Evolutionary conservation across 35 echinoderm and acorn worm genomes (phyloP), one percentile per base, ranked within the genome.

Genomic region (Amphiura filiformis): DNA sequence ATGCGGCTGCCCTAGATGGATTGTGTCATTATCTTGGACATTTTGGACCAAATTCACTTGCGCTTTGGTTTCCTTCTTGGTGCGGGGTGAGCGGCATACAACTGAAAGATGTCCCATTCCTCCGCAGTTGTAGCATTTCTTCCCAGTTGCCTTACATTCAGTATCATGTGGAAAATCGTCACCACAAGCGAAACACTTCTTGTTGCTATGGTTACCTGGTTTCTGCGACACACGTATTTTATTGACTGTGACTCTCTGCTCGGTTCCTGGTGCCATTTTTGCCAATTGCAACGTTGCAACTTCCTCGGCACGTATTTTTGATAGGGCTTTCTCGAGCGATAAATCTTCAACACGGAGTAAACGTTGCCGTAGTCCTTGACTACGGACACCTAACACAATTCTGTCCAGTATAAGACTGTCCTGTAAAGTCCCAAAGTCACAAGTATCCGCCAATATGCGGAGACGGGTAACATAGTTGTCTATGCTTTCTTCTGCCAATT

Each of bases 401-500:
- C 83, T 22, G 42, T 86, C 87, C 34, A 75, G 23, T 20, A 89
- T 93, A 0, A 91, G 57, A 12, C 26, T 44, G 1, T 91, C 65
- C 36, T 81, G 88, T 39, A 95, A 78, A 20, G 39, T 52, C 12
- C 82, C 86, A 89, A 89, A 92, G 32, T 95, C 83, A 52, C 90
- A 96, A 17, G 89, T 89, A 3, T 86, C 78, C 1, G 89, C 86
- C 11, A 89, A 42, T 22, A 42, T 65, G 23, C 83, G 39, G 32
- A 95, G 49, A 14, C 76, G 80, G 26, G 87, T 88, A 0, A 86
- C 49, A 35, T 80, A 90, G 2, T 76, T 23, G 82, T 94, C 92
- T n/a, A 94, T 65, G 9, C 22, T 88, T 84, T 95, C 93, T 44
- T 87, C 91, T 84, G 47, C 81, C 26, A 41, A 36, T 77, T 93